phyloP scores from a whole-genome alignment of 2,113 vertebrate species.

The Dromaius novaehollandiae region DNA sequence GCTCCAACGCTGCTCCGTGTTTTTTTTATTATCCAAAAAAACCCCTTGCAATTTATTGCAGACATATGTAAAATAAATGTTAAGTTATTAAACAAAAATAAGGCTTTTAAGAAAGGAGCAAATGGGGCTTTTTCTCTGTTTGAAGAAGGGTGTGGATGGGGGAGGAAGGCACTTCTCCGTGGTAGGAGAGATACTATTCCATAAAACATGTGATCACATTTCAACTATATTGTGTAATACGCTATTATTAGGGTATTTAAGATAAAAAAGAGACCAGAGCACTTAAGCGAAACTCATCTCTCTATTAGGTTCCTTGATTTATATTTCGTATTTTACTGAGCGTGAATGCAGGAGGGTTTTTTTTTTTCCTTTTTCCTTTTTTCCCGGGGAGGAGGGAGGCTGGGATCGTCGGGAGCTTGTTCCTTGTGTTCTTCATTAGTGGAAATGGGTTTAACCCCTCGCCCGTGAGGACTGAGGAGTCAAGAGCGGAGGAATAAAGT shows the following conservation, averaged over 20 bases:
- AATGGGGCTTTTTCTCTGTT: background rate
- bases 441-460: background rate
- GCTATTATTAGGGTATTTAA: slow-evolving; percentile 54
- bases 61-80: background rate
- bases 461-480: background rate
- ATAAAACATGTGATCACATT: slow-evolving; percentile 38
- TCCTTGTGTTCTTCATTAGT: background rate
- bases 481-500: background rate
- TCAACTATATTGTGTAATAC: slow-evolving; percentile 45
- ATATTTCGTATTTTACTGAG: slow-evolving; percentile 18
- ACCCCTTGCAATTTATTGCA: background rate
- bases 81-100: background rate
- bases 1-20: background rate
- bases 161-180: background rate
- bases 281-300: slow-evolving; percentile 55
- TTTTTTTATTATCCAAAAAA: background rate
- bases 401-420: background rate
- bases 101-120: background rate
- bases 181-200: background rate
- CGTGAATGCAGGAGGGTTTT: background rate
- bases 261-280: slow-evolving; percentile 54
- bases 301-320: slow-evolving; percentile 27
- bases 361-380: no score
- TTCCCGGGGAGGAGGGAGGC: fast-evolving
- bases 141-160: background rate